These are phyloP conservation scores for Rhopalosiphum nymphaeae DNA, from an alignment of 2,888 invertebrate species.

Conservation along the genomic window DNA sequence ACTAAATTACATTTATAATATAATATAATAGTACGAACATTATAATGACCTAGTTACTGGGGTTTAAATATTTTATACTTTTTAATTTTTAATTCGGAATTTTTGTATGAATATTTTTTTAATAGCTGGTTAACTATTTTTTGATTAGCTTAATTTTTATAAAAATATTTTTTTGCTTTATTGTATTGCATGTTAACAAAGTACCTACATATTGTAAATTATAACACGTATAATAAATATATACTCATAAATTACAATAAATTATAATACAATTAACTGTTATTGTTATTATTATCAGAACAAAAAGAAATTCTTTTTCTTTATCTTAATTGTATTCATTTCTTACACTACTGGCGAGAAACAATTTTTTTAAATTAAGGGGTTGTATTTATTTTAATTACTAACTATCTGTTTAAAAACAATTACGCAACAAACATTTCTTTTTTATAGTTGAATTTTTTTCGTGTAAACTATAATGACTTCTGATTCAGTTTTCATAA, in stretches of 20 bases:
- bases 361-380: conserved; percentile 13
- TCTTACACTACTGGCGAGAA: not conserved
- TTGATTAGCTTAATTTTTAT: not conserved
- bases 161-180: not conserved
- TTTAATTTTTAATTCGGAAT: not conserved
- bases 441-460: not conserved
- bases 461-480: not conserved
- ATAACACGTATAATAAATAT: not conserved
- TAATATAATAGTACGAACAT: not conserved
- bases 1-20: not conserved
- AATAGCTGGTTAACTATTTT: not conserved
- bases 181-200: not conserved
- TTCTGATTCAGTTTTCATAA: not conserved
- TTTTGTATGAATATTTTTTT: not conserved
- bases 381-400: not conserved
- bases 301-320: not conserved
- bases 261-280: not conserved
- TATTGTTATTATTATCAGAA: not conserved
- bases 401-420: not conserved
- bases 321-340: not conserved
- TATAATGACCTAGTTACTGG: conserved; percentile 5
- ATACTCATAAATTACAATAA: not conserved
- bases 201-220: not conserved
- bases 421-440: conserved; percentile 5
- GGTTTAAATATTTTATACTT: not conserved